Evolutionary conservation across 92 coral and sea anemone species (phyloP).

Genomic region (Isaurus tuberculatus): DNA sequence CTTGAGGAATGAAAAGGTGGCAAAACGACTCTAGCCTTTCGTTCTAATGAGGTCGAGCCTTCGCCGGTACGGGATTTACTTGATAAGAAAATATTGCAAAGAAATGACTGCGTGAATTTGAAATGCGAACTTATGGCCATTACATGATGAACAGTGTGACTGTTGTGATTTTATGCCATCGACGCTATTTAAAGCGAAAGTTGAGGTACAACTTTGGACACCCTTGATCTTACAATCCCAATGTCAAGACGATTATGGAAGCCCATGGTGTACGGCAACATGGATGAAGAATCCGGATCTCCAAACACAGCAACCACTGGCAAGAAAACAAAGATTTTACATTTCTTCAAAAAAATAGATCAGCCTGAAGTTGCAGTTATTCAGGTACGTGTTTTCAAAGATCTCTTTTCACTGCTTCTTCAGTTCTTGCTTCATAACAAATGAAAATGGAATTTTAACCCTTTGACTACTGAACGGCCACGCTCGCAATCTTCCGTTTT

Average conservation of each 20-base stretch:
- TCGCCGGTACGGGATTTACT: conserved; percentile 19
- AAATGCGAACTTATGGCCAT: conserved; percentile 28
- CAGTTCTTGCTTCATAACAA: conserved; percentile 24
- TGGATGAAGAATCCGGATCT: conserved; percentile 48
- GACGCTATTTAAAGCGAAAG: conserved; percentile 47
- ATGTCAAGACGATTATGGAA: conserved; percentile 61
- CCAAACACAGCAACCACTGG: conserved; percentile 27
- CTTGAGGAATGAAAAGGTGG: conserved; percentile 36
- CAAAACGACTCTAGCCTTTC: conserved; percentile 31
- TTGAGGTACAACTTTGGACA: conserved; percentile 53
- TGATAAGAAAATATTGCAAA: conserved; percentile 42
- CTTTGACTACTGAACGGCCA: too few species aligned
- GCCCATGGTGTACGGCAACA: conserved; percentile 61
- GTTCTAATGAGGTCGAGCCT: too few species aligned
- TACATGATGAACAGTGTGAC: conserved; percentile 16
- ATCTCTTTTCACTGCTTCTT: conserved; percentile 26
- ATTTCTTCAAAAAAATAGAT: conserved; percentile 38
- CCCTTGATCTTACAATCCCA: conserved; percentile 58
- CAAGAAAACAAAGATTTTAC: conserved; percentile 32
- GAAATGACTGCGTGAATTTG: conserved; percentile 27
- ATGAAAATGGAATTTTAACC: conserved; percentile 13
- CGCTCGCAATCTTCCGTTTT: too few species aligned
- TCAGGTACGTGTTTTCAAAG: conserved; percentile 36
- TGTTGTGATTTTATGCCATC: conserved; percentile 39
- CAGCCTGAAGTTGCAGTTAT: conserved; percentile 42